These are phyloP conservation scores for Pseudeuparius sepicola DNA, from an alignment of 2,888 invertebrate genomes.

Conservation along the genomic window DNA sequence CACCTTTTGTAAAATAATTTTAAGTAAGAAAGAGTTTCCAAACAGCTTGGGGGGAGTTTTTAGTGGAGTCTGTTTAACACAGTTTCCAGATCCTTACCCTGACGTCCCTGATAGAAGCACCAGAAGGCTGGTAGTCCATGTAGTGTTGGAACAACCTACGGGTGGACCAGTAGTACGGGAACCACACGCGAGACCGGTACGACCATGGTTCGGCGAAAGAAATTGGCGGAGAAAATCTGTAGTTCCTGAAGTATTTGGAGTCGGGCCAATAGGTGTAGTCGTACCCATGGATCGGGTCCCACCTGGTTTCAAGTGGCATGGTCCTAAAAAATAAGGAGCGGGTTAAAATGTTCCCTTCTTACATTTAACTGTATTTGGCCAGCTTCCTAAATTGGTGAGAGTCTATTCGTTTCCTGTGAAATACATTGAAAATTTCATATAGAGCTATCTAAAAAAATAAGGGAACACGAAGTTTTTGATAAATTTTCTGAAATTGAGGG, in stretches of 20 bases:
- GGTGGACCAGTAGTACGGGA: slow-evolving; percentile 30
- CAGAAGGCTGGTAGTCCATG: slow-evolving; percentile 28
- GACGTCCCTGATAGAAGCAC: slow-evolving; percentile 29
- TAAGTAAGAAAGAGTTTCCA: no score
- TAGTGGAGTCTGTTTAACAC: no score
- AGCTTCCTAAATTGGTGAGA: no score
- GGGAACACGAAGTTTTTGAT: no score
- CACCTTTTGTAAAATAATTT: no score
- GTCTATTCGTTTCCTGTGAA: no score
- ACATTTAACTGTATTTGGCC: neutral
- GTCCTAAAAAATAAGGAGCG: no score
- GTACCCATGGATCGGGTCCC: slow-evolving; percentile 27
- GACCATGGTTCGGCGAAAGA: slow-evolving; percentile 26
- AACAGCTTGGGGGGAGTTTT: no score
- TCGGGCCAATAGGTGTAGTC: slow-evolving; percentile 28
- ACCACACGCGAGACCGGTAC: slow-evolving; percentile 26
- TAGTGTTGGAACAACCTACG: slow-evolving; percentile 27
- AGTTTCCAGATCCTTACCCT: slow-evolving; percentile 32
- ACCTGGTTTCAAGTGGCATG: slow-evolving; percentile 27
- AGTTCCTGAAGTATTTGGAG: slow-evolving; percentile 28
- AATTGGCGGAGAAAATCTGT: slow-evolving; percentile 27
- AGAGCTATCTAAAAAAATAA: no score
- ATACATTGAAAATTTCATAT: no score
- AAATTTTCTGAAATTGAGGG: no score
- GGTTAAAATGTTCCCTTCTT: no score